These are phyloP conservation scores for Lithobates pipiens DNA, from an alignment of 2,797 vertebrate genomes.

Conservation along the genomic window DNA sequence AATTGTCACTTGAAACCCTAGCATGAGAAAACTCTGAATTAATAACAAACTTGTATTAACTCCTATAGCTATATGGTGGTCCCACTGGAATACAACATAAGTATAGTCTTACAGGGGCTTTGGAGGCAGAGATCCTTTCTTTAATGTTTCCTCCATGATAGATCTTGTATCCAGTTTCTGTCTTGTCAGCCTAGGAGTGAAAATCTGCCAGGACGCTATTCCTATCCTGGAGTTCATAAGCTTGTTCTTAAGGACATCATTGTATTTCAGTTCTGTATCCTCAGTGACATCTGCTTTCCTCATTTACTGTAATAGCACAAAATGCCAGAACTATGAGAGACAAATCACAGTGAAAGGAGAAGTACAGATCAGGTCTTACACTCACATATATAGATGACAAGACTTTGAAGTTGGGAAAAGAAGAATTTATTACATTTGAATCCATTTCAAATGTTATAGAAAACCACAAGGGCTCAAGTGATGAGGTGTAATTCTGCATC, in stretches of 20 bases:
- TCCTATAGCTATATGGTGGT: conserved; percentile 38
- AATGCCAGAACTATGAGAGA: neutral
- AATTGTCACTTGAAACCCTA: conserved; percentile 43
- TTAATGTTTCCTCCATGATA: conserved; percentile 7
- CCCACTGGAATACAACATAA: conserved; percentile 30
- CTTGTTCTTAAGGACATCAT: conserved; percentile 17
- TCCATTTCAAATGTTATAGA: neutral
- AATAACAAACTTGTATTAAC: conserved; percentile 34
- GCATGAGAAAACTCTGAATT: conserved; percentile 36
- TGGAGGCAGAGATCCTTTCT: neutral
- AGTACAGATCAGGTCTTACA: neutral
- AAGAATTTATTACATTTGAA: neutral
- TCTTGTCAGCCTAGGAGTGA: conserved; percentile 39
- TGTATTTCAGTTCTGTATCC: neutral
- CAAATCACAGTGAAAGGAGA: neutral
- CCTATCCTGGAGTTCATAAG: conserved; percentile 21
- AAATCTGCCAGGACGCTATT: conserved; percentile 25
- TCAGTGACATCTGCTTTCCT: conserved; percentile 15
- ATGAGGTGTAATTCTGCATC: neutral
- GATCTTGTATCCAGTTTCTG: conserved; percentile 42
- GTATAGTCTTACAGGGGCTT: conserved; percentile 32
- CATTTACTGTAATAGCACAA: neutral
- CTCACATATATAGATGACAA: neutral
- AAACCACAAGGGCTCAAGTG: neutral
- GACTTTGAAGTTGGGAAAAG: neutral